Evolutionary conservation across 2,797 vertebrate species (phyloP).

Genomic region (Oryzias sinensis): DNA sequence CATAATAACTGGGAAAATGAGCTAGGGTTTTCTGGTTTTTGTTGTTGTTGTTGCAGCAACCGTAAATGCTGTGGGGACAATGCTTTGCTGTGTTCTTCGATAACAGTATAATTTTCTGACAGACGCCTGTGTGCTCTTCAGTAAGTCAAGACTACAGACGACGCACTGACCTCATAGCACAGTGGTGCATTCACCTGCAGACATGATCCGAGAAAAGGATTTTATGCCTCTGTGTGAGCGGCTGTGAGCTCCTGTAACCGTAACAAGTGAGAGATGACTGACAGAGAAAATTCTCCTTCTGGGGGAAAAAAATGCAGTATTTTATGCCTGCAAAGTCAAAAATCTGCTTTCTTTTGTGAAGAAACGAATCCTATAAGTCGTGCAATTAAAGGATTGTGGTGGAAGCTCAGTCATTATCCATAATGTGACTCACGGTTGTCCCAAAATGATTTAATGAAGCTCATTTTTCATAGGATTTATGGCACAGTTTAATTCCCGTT

Average conservation of each 20-base stretch:
- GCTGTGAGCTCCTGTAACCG: neutral
- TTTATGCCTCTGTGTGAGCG: neutral
- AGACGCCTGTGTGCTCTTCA: slow-evolving; percentile 18
- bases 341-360: too few relatives aligned
- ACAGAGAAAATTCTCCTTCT: too few relatives aligned
- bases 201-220: neutral
- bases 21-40: neutral
- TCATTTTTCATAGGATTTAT: too few relatives aligned
- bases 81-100: slow-evolving; percentile 28
- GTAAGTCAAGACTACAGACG: slow-evolving; percentile 12
- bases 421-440: too few relatives aligned
- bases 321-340: too few relatives aligned
- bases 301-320: too few relatives aligned
- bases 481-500: too few relatives aligned
- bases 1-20: too few relatives aligned
- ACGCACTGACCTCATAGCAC: slow-evolving; percentile 3
- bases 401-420: too few relatives aligned
- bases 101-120: slow-evolving; percentile 25
- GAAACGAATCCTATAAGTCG: too few relatives aligned
- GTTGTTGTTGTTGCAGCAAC: slow-evolving; percentile 8
- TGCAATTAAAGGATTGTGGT: too few relatives aligned
- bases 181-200: slow-evolving; percentile 24
- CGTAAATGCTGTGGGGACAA: slow-evolving; percentile 35
- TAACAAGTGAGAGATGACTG: neutral
- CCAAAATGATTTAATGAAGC: too few relatives aligned